Evolutionary conservation across 2,113 vertebrate species (phyloP).

Genomic region (Ranitomeya imitator): DNA sequence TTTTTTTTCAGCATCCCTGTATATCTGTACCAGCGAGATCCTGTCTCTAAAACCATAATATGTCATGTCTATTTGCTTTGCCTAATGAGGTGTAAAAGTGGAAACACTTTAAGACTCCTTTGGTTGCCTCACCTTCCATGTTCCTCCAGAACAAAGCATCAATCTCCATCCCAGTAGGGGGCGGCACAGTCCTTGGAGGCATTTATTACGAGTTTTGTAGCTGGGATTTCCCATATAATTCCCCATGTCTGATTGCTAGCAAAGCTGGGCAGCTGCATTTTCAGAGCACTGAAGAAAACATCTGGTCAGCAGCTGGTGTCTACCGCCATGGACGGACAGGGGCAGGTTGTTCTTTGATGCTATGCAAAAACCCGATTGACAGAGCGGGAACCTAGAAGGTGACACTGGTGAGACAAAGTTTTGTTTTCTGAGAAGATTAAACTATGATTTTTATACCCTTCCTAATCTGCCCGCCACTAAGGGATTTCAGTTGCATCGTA

Average conservation of each 20-base stretch:
- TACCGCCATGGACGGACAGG: background rate
- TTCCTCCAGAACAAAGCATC: background rate
- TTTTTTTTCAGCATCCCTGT: constrained; percentile 1
- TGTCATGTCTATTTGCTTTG: constrained; percentile 33
- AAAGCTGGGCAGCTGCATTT: constrained; percentile 18
- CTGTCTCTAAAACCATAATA: constrained; percentile 43
- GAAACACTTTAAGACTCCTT: background rate
- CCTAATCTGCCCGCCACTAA: constrained; percentile 1
- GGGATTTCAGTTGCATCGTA: background rate
- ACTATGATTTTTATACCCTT: background rate
- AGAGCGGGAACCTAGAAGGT: constrained; percentile 17
- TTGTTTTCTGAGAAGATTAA: background rate
- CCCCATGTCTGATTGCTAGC: constrained; percentile 26
- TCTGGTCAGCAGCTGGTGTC: constrained; percentile 44
- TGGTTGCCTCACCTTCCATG: background rate
- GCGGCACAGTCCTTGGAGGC: background rate
- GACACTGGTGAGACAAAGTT: background rate
- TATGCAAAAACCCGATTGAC: background rate
- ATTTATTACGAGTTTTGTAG: background rate
- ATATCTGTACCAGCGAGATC: constrained; percentile 44
- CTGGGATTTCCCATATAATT: background rate
- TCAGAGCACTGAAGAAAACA: constrained; percentile 16
- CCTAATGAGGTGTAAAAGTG: constrained; percentile 51
- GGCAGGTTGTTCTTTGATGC: constrained; percentile 26
- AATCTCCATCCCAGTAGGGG: constrained; percentile 20